Conservation (phyloP, 2,113 vertebrate genomes). For the Anas platyrhynchos region DNA sequence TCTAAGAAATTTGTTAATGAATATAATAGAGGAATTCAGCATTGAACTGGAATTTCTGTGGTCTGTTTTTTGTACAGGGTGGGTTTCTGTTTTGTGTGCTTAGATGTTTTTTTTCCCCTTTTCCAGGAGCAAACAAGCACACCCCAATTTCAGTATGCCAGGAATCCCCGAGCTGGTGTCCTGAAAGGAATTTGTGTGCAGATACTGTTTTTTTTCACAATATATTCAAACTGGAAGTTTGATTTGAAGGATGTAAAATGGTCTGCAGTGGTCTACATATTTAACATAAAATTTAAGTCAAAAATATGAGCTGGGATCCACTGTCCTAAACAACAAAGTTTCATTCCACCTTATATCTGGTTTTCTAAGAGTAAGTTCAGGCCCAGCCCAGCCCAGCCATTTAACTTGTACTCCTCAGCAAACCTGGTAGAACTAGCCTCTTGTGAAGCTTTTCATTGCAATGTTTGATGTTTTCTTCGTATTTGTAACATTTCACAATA, state of each 20-base stretch:
- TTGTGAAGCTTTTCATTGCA: background rate
- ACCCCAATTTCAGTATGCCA: background rate
- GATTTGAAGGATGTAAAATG: background rate
- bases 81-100: background rate
- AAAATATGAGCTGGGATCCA: background rate
- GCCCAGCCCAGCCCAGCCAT: background rate
- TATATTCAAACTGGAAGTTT: background rate
- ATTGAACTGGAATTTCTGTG: background rate
- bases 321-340: background rate
- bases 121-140: background rate
- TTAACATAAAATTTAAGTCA: background rate
- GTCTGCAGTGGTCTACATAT: background rate
- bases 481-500: background rate
- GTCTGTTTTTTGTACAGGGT: background rate
- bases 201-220: background rate
- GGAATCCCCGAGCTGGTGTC: background rate
- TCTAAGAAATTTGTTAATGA: background rate
- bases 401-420: background rate
- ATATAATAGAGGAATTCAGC: background rate
- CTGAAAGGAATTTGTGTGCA: background rate
- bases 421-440: background rate
- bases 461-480: background rate
- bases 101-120: background rate
- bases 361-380: background rate
- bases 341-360: background rate